Conservation (phyloP, 2,113 vertebrate species). For the Octodon degus region DNA sequence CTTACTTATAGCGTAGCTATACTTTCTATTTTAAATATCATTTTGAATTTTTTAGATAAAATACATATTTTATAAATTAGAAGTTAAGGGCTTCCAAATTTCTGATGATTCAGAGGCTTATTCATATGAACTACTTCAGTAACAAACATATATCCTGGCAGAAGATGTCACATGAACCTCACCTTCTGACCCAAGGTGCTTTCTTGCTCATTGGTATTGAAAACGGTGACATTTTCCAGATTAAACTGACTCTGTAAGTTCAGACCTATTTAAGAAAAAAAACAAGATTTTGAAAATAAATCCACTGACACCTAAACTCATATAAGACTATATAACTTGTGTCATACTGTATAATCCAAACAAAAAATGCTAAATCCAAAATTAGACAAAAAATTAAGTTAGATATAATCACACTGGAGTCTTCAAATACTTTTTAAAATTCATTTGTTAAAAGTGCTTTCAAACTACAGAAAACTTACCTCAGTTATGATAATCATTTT, state of each 20-base stretch:
- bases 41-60: conserved; percentile 37
- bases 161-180: conserved; percentile 49
- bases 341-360: conserved; percentile 3
- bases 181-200: conserved; percentile 98
- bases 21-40: conserved; percentile 32
- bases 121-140: neutral
- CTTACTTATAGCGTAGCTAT: neutral
- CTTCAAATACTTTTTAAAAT: conserved; percentile 56
- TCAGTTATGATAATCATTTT: neutral
- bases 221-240: conserved; percentile 97
- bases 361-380: conserved; percentile 41
- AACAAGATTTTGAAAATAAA: conserved; percentile 60
- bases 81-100: neutral
- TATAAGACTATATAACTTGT: conserved; percentile 15
- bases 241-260: conserved; percentile 99
- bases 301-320: neutral
- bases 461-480: neutral
- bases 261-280: conserved; percentile 88
- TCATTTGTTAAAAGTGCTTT: conserved; percentile 19
- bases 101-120: neutral
- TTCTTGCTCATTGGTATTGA: conserved; percentile 98
- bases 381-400: conserved; percentile 61
- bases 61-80: conserved; percentile 4
- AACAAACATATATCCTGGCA: neutral
- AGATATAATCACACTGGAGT: conserved; percentile 49